A percentile compares a stretch with the other conserved stretches of the same genome.
Conservation (phyloP, 2,113 vertebrate genomes). For the Pseudolaguvia tuberculata region DNA sequence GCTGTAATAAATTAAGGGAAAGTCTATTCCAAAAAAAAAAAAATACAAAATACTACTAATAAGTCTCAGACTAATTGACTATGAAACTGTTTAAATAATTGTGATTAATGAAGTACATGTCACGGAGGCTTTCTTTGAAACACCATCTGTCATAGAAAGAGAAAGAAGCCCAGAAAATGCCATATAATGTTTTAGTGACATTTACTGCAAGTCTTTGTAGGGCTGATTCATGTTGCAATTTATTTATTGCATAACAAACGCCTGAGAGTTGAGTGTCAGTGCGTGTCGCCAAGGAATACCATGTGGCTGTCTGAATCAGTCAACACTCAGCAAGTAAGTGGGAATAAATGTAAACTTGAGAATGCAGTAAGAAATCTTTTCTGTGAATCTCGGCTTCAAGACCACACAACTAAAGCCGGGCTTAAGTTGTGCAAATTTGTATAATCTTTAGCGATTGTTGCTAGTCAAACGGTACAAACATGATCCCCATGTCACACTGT, state of each 20-base stretch:
- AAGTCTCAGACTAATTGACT: conserved; percentile 49
- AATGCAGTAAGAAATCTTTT: conserved; percentile 57
- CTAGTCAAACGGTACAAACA: no score
- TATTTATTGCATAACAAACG: neutral
- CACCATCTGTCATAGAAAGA: conserved; percentile 37
- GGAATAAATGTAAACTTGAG: conserved; percentile 59
- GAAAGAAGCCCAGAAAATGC: conserved; percentile 3
- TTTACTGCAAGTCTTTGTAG: conserved; percentile 12
- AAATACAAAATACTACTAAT: no score
- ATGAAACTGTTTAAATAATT: conserved; percentile 50
- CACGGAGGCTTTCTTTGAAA: conserved; percentile 37
- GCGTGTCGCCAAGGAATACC: neutral
- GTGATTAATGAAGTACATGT: conserved; percentile 55
- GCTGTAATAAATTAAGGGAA: conserved; percentile 53
- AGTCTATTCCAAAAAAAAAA: conserved; percentile 47
- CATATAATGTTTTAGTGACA: neutral
- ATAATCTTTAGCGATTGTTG: no score
- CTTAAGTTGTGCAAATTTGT: no score
- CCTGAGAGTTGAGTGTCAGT: neutral
- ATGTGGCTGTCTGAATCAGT: conserved; percentile 20
- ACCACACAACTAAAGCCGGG: conserved; percentile 55
- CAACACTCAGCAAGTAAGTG: conserved; percentile 48
- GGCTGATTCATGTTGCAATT: conserved; percentile 6
- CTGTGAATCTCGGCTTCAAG: conserved; percentile 54
- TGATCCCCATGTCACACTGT: no score